Evolutionary conservation across 2,888 invertebrate species (phyloP).

Genomic region (Meandrusa payeni): DNA sequence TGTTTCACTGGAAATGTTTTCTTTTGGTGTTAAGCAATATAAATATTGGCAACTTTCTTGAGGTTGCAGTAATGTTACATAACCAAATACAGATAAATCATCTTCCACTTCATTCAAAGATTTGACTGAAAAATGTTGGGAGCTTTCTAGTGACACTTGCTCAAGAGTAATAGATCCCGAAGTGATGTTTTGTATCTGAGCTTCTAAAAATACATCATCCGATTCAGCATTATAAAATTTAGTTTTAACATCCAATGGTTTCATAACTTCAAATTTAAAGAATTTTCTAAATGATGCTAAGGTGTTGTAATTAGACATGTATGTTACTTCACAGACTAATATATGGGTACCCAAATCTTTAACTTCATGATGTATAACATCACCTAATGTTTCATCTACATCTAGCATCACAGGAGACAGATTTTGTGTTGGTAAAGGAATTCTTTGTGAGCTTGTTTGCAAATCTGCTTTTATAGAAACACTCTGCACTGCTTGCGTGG

Average conservation of each 20-base stretch:
- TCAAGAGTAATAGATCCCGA: constrained; percentile 95
- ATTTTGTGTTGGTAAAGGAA: constrained; percentile 88
- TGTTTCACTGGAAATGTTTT: constrained; percentile 87
- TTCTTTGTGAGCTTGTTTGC: constrained; percentile 94
- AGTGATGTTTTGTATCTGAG: constrained; percentile 95
- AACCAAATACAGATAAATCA: constrained; percentile 88
- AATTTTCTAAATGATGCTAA: constrained; percentile 95
- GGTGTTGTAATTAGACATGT: constrained; percentile 87
- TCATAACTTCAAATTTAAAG: constrained; percentile 98
- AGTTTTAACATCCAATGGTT: constrained; percentile 98
- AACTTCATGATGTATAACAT: constrained; percentile 99
- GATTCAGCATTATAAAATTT: constrained; percentile 97
- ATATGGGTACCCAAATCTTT: constrained; percentile 99
- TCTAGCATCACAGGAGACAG: constrained; percentile 81
- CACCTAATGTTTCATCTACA: constrained; percentile 93
- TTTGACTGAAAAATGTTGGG: constrained; percentile 91
- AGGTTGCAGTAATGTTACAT: constrained; percentile 90
- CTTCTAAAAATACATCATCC: constrained; percentile 87
- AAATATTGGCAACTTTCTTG: constrained; percentile 96
- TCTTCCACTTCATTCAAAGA: constrained; percentile 85
- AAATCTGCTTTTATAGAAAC: constrained; percentile 95
- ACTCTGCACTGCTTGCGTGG: constrained; percentile 90
- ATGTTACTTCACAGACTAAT: constrained; percentile 97
- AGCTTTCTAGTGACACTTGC: constrained; percentile 95
- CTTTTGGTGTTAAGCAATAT: constrained; percentile 93